Conservation (phyloP, 2,888 invertebrate genomes). For the Sialis fuliginosa region DNA sequence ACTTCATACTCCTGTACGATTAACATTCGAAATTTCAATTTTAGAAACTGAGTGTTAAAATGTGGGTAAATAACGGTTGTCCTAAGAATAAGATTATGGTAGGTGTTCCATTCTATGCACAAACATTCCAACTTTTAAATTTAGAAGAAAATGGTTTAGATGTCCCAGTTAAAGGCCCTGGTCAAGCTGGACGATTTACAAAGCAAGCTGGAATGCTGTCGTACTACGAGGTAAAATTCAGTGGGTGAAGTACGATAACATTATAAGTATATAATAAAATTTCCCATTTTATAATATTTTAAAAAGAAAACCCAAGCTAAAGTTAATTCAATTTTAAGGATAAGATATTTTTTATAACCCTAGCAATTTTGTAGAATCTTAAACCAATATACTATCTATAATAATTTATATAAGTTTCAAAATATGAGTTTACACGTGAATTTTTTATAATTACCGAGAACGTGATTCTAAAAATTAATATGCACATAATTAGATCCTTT, state of each 20-base stretch:
- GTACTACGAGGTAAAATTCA: slow-evolving; percentile 5
- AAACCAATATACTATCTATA: too few relatives aligned
- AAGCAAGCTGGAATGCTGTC: slow-evolving; percentile 11
- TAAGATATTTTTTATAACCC: background rate
- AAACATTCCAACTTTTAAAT: slow-evolving; percentile 18
- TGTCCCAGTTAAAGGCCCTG: slow-evolving; percentile 12
- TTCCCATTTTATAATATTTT: background rate
- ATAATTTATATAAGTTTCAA: too few relatives aligned
- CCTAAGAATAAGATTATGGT: slow-evolving; percentile 22
- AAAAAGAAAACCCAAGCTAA: background rate
- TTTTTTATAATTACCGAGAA: too few relatives aligned
- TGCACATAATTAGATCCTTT: too few relatives aligned
- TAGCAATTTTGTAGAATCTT: too few relatives aligned
- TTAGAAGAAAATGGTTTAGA: slow-evolving; percentile 20
- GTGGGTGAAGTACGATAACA: too few relatives aligned
- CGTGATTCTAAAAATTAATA: too few relatives aligned
- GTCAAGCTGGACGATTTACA: slow-evolving; percentile 14
- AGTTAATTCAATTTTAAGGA: too few relatives aligned
- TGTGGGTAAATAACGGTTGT: slow-evolving; percentile 22
- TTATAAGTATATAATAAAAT: background rate
- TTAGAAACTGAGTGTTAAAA: slow-evolving; percentile 21
- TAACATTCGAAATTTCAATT: background rate
- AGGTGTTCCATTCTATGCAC: slow-evolving; percentile 25
- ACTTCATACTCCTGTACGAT: background rate
- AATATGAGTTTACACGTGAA: too few relatives aligned